A percentile compares a stretch with the other conserved stretches of the same genome.
Evolutionary conservation across 2,797 vertebrate species (phyloP).

Genomic region (Falco naumanni): DNA sequence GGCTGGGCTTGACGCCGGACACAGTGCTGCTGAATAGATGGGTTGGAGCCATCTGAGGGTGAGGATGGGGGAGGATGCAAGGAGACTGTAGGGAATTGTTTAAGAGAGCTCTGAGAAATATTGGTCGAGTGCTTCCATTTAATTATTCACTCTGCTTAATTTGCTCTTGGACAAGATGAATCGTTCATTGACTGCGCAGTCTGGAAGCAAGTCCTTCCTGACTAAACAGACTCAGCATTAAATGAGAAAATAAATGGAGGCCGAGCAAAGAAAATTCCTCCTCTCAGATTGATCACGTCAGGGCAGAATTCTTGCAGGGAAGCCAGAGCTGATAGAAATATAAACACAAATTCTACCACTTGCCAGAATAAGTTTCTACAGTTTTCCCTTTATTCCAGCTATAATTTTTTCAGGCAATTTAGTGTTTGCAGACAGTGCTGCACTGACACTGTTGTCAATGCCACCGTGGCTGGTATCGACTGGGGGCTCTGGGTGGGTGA

Average conservation of each 20-base stretch:
- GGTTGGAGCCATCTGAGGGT: not conserved
- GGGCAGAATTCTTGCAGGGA: not conserved
- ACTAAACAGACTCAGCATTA: conserved; percentile 53
- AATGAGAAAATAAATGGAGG: conserved; percentile 54
- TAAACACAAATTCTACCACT: conserved; percentile 1
- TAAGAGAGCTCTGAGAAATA: conserved; percentile 54
- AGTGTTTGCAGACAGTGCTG: not conserved
- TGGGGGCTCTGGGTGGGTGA: not conserved
- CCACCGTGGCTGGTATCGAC: not conserved
- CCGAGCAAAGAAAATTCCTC: conserved; percentile 40
- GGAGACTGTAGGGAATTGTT: conserved; percentile 43
- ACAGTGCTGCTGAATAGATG: not conserved
- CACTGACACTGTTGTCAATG: not conserved
- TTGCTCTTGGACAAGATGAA: conserved; percentile 69
- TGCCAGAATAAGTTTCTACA: not conserved
- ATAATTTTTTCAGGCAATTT: not conserved
- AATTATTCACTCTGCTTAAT: conserved; percentile 72
- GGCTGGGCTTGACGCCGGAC: not conserved
- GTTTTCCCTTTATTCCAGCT: not conserved
- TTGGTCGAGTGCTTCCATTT: conserved; percentile 60
- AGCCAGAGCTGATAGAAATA: conserved; percentile 28
- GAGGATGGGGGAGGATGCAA: conserved; percentile 1
- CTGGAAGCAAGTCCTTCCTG: conserved; percentile 61
- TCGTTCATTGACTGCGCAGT: conserved; percentile 47
- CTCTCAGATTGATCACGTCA: conserved; percentile 41